phyloP scores from a whole-genome alignment of 1,140 invertebrate species.

The Chrysoperla carnea region DNA sequence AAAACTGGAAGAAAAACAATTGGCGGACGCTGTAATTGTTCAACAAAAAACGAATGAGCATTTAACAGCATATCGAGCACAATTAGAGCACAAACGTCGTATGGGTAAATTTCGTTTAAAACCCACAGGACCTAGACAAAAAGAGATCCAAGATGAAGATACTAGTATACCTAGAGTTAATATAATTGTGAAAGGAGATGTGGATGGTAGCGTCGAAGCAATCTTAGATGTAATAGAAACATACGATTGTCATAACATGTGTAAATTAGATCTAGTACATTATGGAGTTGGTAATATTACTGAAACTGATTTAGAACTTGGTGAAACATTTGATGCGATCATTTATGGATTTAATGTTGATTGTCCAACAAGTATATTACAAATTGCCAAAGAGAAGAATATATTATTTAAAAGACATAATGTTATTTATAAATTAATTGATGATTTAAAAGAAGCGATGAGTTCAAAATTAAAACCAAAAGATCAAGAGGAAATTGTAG shows the following conservation, averaged over 20 bases:
- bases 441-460: slow-evolving; percentile 71
- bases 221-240: slow-evolving; percentile 82
- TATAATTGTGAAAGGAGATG: slow-evolving; percentile 53
- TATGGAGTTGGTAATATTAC: slow-evolving; percentile 77
- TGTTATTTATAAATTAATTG: slow-evolving; percentile 83
- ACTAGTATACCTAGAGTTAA: slow-evolving; percentile 29
- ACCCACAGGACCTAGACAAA: slow-evolving; percentile 30
- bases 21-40: slow-evolving; percentile 41
- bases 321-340: slow-evolving; percentile 63
- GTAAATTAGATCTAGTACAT: slow-evolving; percentile 71
- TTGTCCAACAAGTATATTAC: slow-evolving; percentile 25
- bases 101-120: slow-evolving; percentile 32
- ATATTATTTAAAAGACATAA: slow-evolving; percentile 53
- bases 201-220: slow-evolving; percentile 84
- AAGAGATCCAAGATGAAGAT: slow-evolving; percentile 31
- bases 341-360: slow-evolving; percentile 78
- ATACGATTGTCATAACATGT: slow-evolving; percentile 56
- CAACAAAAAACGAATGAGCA: slow-evolving; percentile 49
- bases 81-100: slow-evolving; percentile 40
- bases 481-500: slow-evolving; percentile 57
- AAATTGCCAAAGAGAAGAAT: slow-evolving; percentile 27
- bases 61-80: slow-evolving; percentile 42
- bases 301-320: slow-evolving; percentile 71
- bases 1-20: slow-evolving; percentile 37
- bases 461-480: slow-evolving; percentile 47